Conservation (phyloP, 2,888 invertebrate species). For the Criorhina ranunculi region DNA sequence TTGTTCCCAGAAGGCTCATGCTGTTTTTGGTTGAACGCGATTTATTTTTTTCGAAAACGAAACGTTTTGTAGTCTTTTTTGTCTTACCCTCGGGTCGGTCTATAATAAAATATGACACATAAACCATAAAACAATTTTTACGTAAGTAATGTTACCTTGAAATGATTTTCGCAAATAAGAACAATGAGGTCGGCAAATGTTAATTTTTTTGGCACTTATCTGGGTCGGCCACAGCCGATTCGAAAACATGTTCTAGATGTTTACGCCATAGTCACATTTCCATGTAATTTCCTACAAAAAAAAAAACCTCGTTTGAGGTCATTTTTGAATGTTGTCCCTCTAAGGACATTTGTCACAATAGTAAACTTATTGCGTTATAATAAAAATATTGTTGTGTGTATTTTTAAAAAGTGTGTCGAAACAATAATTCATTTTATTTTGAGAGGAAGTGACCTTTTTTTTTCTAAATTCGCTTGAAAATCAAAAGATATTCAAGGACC, state of each 20-base stretch:
- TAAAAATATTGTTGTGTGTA: slow-evolving; percentile 43
- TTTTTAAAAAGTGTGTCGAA: slow-evolving; percentile 69
- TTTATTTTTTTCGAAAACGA: slow-evolving; percentile 59
- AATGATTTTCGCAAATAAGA: slow-evolving; percentile 65
- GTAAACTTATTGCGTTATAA: slow-evolving; percentile 17
- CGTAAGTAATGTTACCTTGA: slow-evolving; percentile 68
- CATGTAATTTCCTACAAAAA: slow-evolving; percentile 23
- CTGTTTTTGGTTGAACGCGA: slow-evolving; percentile 47
- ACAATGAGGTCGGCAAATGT: slow-evolving; percentile 67
- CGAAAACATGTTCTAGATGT: slow-evolving; percentile 45
- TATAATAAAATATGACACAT: slow-evolving; percentile 60
- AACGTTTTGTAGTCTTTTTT: slow-evolving; percentile 36
- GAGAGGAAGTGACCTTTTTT: slow-evolving; percentile 51
- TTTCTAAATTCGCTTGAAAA: slow-evolving; percentile 44
- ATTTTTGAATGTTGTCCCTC: slow-evolving; percentile 10
- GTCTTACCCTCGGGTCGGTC: background rate
- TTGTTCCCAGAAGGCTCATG: slow-evolving; percentile 50
- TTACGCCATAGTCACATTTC: slow-evolving; percentile 68
- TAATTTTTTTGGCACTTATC: slow-evolving; percentile 60
- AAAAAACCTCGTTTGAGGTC: slow-evolving; percentile 21
- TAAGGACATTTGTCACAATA: slow-evolving; percentile 40
- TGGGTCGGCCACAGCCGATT: slow-evolving; percentile 42
- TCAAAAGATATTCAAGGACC: slow-evolving; percentile 30
- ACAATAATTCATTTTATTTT: background rate
- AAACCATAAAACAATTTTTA: slow-evolving; percentile 72